Percentiles rank a stretch among this genome's conserved stretches.
Evolutionary conservation across 2,113 vertebrate species (phyloP).

Genomic region (Clinocottus analis): DNA sequence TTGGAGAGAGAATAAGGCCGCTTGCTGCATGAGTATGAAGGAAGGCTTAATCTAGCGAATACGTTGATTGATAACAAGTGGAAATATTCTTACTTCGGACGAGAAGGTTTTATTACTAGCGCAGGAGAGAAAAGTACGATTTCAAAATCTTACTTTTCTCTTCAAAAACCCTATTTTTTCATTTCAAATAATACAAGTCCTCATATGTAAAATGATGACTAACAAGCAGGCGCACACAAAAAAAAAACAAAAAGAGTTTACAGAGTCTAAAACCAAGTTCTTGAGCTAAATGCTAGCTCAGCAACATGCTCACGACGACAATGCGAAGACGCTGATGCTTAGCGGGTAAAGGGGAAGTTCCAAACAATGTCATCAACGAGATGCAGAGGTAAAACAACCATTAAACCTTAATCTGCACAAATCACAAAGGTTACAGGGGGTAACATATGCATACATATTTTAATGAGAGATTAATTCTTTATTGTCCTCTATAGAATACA

Average conservation of each 20-base stretch:
- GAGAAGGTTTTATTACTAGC: background rate
- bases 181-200: background rate
- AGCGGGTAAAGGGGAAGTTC: no score
- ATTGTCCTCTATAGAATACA: no score
- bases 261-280: background rate
- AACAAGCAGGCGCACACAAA: no score
- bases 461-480: no score
- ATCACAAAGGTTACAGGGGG: no score
- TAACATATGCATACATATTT: no score
- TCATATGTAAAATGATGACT: background rate
- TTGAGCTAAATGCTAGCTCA: background rate
- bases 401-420: no score
- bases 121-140: no score
- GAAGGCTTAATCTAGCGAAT: background rate
- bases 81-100: background rate
- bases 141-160: background rate
- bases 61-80: background rate
- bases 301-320: no score
- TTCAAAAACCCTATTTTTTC: background rate
- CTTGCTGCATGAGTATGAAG: background rate
- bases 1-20: background rate
- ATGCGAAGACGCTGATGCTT: no score
- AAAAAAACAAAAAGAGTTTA: background rate
- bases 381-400: no score
- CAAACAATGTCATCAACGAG: no score